Conservation (phyloP, 2,113 vertebrate species). For the Oxyruncus cristatus region DNA sequence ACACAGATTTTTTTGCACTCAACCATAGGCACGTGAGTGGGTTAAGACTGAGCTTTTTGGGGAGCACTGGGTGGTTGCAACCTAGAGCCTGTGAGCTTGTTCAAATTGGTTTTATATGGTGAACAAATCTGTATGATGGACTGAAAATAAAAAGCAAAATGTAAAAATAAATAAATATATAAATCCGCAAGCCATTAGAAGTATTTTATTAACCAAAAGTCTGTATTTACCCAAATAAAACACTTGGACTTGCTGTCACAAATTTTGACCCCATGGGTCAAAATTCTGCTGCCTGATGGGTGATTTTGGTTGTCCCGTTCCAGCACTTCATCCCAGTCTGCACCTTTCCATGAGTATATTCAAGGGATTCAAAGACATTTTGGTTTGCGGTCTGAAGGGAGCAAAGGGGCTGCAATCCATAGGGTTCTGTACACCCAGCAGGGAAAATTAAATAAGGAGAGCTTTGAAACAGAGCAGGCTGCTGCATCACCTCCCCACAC, state of each 20-base stretch:
- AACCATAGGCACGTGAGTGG: rapidly evolving
- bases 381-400: background rate
- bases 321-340: rapidly evolving
- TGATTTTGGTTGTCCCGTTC: background rate
- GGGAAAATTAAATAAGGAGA: background rate
- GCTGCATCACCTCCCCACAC: background rate
- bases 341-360: rapidly evolving
- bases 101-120: background rate
- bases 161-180: background rate
- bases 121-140: rapidly evolving
- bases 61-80: background rate
- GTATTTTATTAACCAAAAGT: background rate
- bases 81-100: background rate
- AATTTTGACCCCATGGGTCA: background rate
- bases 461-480: background rate
- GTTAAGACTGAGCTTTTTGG: background rate
- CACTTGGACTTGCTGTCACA: background rate
- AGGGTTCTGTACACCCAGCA: background rate
- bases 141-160: background rate
- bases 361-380: background rate
- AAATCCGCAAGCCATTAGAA: background rate
- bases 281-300: background rate
- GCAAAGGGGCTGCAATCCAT: background rate
- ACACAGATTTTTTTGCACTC: background rate
- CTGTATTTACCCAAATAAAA: background rate